A percentile compares a stretch with the other conserved stretches of the same genome.
phyloP scores from a whole-genome alignment of 2,888 invertebrate species.

The Dynastes maya region DNA sequence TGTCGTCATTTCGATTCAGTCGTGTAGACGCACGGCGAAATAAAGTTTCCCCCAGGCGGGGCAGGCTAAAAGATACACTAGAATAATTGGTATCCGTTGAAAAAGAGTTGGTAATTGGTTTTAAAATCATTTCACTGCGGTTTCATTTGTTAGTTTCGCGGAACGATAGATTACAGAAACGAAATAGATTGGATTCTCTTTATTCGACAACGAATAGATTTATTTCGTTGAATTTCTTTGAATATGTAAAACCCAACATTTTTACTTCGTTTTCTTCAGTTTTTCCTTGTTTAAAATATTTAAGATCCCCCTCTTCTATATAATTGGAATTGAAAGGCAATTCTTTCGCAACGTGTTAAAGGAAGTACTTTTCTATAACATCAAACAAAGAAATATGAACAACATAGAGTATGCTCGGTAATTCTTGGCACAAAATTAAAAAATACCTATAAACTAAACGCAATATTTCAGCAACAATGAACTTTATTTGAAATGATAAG shows the following conservation, averaged over 20 bases:
- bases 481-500: too few relatives aligned
- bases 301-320: too few relatives aligned
- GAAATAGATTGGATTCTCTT: conserved; percentile 9
- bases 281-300: too few relatives aligned
- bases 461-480: too few relatives aligned
- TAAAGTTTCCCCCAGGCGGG: neutral
- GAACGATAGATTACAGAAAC: conserved; percentile 24
- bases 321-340: too few relatives aligned
- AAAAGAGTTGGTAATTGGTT: conserved; percentile 41
- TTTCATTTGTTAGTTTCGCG: conserved; percentile 33
- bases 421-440: too few relatives aligned
- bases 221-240: neutral
- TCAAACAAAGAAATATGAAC: too few relatives aligned
- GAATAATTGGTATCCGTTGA: conserved; percentile 27
- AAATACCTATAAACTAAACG: too few relatives aligned
- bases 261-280: neutral
- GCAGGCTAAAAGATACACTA: conserved; percentile 24
- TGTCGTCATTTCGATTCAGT: conserved; percentile 28
- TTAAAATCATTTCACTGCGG: conserved; percentile 23
- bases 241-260: neutral
- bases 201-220: neutral
- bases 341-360: too few relatives aligned
- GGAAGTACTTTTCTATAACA: too few relatives aligned
- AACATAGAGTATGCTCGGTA: too few relatives aligned
- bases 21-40: neutral